Conservation (phyloP, 2,113 vertebrate genomes). For the Semnopithecus entellus region DNA sequence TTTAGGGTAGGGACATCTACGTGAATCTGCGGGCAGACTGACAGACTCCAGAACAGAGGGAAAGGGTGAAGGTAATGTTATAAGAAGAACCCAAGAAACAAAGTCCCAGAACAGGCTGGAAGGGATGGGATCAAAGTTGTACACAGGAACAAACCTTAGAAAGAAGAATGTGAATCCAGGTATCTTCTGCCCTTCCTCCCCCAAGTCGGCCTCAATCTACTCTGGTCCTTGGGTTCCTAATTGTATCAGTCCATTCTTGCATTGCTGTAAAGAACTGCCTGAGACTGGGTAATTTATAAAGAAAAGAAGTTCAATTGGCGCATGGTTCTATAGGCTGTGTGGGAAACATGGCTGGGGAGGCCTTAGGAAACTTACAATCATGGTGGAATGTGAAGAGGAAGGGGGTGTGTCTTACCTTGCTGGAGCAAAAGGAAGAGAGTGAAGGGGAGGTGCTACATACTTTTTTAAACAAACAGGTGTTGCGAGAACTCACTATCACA, state of each 20-base stretch:
- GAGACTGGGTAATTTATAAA: too few species aligned
- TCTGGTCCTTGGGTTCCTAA: not conserved
- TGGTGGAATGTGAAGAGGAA: too few species aligned
- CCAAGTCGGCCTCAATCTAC: not conserved
- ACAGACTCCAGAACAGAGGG: not conserved
- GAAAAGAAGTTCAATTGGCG: too few species aligned
- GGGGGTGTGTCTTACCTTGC: too few species aligned
- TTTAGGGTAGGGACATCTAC: not conserved
- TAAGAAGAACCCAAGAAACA: not conserved
- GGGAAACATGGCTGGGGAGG: too few species aligned
- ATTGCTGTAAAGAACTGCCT: too few species aligned
- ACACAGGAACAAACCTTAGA: not conserved
- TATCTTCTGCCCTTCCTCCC: not conserved
- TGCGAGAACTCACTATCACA: too few species aligned
- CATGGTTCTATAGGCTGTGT: too few species aligned
- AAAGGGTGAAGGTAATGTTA: not conserved
- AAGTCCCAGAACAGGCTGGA: not conserved
- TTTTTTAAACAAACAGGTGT: too few species aligned
- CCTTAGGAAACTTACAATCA: too few species aligned
- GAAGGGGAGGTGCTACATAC: too few species aligned
- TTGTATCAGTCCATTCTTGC: not conserved
- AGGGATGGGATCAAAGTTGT: not conserved
- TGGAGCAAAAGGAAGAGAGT: too few species aligned
- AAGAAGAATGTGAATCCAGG: not conserved
- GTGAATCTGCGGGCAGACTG: not conserved